Percentiles rank a stretch among this genome's conserved stretches.
phyloP scores from a whole-genome alignment of 2,888 invertebrate genomes.

The Metopia argyrocephala region DNA sequence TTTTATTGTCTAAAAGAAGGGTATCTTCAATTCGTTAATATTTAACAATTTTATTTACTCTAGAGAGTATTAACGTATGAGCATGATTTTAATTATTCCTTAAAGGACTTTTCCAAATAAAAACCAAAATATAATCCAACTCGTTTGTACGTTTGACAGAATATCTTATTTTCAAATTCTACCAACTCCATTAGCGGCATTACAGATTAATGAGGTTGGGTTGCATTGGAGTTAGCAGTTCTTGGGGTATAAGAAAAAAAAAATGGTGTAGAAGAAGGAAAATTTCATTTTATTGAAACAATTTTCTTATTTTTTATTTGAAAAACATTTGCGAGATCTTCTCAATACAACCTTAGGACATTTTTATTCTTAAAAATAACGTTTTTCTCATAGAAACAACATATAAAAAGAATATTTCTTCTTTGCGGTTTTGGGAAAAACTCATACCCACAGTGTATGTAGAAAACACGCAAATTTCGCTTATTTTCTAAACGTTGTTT shows the following conservation, averaged over 20 bases:
- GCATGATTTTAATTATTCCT: constrained; percentile 24
- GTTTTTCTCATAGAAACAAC: background rate
- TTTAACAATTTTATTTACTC: background rate
- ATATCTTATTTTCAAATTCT: constrained; percentile 46
- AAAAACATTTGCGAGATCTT: constrained; percentile 39
- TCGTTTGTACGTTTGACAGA: constrained; percentile 46
- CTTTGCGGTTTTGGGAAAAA: constrained; percentile 35
- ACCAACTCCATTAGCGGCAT: constrained; percentile 53
- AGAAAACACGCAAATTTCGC: constrained; percentile 20
- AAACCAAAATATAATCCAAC: constrained; percentile 33
- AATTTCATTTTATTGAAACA: constrained; percentile 38
- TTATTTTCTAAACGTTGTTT: constrained; percentile 14
- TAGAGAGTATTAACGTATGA: background rate
- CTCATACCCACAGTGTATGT: background rate
- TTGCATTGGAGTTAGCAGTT: background rate
- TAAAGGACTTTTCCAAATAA: constrained; percentile 23
- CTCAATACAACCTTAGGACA: constrained; percentile 71
- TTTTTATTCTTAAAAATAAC: constrained; percentile 63
- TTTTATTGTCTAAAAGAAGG: background rate
- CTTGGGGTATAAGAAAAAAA: background rate
- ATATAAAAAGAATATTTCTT: background rate
- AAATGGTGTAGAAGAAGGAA: constrained; percentile 56
- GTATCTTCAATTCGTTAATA: background rate
- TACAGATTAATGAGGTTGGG: background rate
- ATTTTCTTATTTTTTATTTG: constrained; percentile 29